These are phyloP conservation scores for Thalassoma bifasciatum DNA, from an alignment of 2,113 vertebrate genomes.

Conservation along the genomic window DNA sequence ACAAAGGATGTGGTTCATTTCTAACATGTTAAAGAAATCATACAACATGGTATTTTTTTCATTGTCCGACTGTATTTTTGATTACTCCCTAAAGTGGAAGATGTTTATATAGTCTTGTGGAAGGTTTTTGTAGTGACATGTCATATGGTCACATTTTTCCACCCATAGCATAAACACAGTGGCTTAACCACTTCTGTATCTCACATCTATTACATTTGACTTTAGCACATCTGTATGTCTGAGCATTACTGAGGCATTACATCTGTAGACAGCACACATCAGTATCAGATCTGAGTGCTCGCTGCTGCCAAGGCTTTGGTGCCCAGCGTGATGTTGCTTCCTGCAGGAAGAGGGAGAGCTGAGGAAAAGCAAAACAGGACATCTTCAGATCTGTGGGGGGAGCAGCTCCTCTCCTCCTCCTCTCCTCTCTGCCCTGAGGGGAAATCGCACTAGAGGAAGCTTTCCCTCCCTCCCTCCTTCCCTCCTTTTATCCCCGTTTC, in stretches of 20 bases:
- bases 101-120: not conserved
- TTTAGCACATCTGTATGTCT: slow-evolving; percentile 41
- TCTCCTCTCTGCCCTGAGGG: slow-evolving; percentile 20
- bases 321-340: slow-evolving; percentile 81
- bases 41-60: no score
- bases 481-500: not conserved
- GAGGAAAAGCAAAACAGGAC: slow-evolving; percentile 86
- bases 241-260: slow-evolving; percentile 12
- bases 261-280: slow-evolving; percentile 47
- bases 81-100: not conserved
- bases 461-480: not conserved
- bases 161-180: slow-evolving; percentile 4
- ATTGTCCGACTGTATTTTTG: no score
- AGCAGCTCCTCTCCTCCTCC: slow-evolving; percentile 77
- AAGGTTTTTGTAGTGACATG: not conserved
- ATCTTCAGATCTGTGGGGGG: slow-evolving; percentile 84
- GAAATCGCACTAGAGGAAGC: not conserved
- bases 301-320: slow-evolving; percentile 54
- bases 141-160: not conserved
- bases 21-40: no score
- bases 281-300: slow-evolving; percentile 32
- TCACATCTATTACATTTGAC: slow-evolving; percentile 25
- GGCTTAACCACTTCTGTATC: not conserved
- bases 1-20: no score
- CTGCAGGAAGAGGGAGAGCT: slow-evolving; percentile 85